Base-by-base conservation (phyloP, 2,113 vertebrate species). In the Thamnaconus septentrionalis region DNA sequence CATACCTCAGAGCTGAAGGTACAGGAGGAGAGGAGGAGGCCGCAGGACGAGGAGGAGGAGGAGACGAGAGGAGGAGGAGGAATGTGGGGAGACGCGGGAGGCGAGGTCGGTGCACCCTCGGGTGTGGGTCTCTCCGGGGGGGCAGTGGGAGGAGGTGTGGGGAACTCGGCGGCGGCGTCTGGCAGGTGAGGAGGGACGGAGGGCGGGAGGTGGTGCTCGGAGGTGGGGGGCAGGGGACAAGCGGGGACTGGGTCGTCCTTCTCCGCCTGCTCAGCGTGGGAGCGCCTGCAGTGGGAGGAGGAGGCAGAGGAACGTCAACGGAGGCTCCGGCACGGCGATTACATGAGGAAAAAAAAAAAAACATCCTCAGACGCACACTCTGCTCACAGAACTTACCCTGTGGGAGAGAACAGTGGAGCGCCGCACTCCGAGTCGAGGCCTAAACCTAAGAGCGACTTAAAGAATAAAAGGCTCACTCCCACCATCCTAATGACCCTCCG, bases 281-380 rank as follows among this genome's bases (percentile, higher is more conserved):
- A 61, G 43, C 69, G 65, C 78, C 92, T 93, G 83, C 50, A 78
- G 62, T 62, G 76, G 69, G 86, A 42, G 81, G 62, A 85, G 61
- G 31, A 55, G 80, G 76, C 58, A 31, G 18, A 31, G 18, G 18
- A 72, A 78, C 62, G 71, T 87, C 75, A 87, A 71, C 58, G 78
- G 41, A 78, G 55, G 61, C 60, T 51, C 61, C 18, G 56, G 61
- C 46, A 11, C 6, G 2, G 40, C 0, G 11, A 59, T 63, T 46
- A 31, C 18, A 31, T 31, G 18, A 31, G 1, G 2, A 31, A 31
- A 31, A 31, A 31, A 31, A 31, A 31, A 31, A 31, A 31, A 31
- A 31, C 18, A 31, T 40, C 55, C 48, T 5, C 46, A 47, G 12
- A 45, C 5, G 41, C 11, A 61, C 65, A 69, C 41, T n/a, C 64